These are phyloP conservation scores for Serilophus lunatus DNA, from an alignment of 2,113 vertebrate genomes.

Conservation along the genomic window DNA sequence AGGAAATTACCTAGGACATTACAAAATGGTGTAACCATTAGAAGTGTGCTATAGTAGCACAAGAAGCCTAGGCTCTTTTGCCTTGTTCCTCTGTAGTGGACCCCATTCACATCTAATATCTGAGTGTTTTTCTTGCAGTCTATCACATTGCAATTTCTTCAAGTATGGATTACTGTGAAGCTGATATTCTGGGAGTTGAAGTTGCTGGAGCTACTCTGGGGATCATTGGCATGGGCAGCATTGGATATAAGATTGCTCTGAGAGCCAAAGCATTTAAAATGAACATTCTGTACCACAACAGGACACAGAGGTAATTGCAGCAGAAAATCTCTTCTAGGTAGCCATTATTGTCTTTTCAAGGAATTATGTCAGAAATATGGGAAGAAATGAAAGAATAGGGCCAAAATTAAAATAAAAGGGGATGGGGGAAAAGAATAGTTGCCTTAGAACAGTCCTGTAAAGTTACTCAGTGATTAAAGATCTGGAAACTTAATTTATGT, in stretches of 20 bases:
- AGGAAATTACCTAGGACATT: neutral
- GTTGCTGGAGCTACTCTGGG: conserved; percentile 64
- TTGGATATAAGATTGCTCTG: conserved; percentile 59
- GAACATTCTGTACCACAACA: conserved; percentile 70
- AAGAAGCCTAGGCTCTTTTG: neutral
- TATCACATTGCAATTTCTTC: conserved; percentile 24
- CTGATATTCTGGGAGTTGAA: conserved; percentile 33
- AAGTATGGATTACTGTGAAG: neutral
- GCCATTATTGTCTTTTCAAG: neutral
- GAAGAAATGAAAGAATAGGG: neutral
- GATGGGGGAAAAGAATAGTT: accelerated
- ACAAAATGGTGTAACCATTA: neutral
- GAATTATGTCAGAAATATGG: neutral
- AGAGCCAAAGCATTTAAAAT: conserved; percentile 65
- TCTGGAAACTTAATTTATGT: neutral
- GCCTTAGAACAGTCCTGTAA: neutral
- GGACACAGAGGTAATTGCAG: conserved; percentile 46
- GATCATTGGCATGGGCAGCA: conserved; percentile 64
- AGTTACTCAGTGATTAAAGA: neutral
- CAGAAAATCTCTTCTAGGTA: neutral
- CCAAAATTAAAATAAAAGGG: neutral
- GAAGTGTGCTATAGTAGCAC: neutral
- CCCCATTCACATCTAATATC: neutral
- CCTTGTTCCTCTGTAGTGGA: neutral
- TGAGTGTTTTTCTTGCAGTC: conserved; percentile 12